phyloP scores from a whole-genome alignment of 2,888 invertebrate species.

The Stramonita haemastoma region DNA sequence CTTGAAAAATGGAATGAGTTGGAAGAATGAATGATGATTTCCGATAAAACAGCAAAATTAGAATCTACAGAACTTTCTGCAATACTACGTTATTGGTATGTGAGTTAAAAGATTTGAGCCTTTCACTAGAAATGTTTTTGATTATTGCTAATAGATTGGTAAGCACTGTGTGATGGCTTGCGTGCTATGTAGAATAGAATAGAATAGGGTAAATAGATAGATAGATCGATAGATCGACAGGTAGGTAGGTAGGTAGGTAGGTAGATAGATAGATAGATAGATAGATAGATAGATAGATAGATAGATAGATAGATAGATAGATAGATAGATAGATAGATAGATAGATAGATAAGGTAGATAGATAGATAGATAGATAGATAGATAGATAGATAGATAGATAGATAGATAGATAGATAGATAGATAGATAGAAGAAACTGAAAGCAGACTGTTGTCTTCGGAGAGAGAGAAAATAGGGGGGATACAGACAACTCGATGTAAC shows the following conservation, averaged over 20 bases:
- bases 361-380: neutral
- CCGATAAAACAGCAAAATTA: too few species aligned
- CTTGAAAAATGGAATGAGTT: too few species aligned
- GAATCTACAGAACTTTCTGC: too few species aligned
- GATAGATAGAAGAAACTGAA: neutral
- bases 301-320: neutral
- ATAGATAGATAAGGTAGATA: neutral
- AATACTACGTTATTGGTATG: too few species aligned
- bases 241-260: neutral
- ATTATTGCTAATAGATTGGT: neutral
- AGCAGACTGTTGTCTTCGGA: too few species aligned
- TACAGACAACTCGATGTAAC: too few species aligned
- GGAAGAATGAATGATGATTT: too few species aligned
- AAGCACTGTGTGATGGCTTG: too few species aligned
- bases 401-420: neutral
- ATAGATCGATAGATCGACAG: neutral
- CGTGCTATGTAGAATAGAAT: neutral
- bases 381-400: neutral
- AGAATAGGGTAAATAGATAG: neutral
- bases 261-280: neutral
- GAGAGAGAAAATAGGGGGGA: too few species aligned
- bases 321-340: neutral
- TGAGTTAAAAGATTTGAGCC: neutral
- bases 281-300: neutral
- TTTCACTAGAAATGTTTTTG: neutral